These are phyloP conservation scores for Synergus japonicus DNA, from an alignment of 2,888 invertebrate genomes.

Conservation along the genomic window DNA sequence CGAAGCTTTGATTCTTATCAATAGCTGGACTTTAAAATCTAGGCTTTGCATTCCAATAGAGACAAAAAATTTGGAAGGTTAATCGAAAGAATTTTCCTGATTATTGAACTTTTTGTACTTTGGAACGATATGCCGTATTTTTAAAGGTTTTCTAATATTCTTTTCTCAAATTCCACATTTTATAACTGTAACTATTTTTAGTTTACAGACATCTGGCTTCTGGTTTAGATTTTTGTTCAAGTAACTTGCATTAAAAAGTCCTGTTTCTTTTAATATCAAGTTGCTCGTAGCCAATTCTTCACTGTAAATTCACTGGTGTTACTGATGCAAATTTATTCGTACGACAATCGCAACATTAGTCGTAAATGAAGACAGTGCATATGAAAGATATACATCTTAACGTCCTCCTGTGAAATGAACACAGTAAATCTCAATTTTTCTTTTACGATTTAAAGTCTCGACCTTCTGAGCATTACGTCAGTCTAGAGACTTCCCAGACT, in stretches of 20 bases:
- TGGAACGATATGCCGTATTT: too few species aligned
- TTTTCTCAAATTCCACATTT: too few species aligned
- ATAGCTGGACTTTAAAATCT: conserved; percentile 28
- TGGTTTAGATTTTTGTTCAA: neutral
- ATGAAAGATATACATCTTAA: neutral
- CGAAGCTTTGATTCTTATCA: conserved; percentile 8
- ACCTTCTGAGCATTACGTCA: neutral
- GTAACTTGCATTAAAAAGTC: neutral
- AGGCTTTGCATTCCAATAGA: neutral
- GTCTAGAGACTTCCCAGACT: neutral
- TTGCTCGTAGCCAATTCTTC: neutral
- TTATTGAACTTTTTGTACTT: neutral
- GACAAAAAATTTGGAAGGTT: neutral
- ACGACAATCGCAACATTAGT: neutral
- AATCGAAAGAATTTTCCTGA: neutral
- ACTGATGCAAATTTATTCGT: conserved; percentile 14
- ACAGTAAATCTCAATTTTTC: conserved; percentile 29
- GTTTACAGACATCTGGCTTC: neutral
- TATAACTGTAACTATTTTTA: too few species aligned
- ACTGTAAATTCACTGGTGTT: neutral
- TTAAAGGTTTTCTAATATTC: too few species aligned
- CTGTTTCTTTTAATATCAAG: neutral
- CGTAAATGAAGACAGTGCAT: neutral
- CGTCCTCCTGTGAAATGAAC: neutral
- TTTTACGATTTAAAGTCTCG: neutral